Conservation (phyloP, 1,140 invertebrate genomes). For the Tribolium madens region DNA sequence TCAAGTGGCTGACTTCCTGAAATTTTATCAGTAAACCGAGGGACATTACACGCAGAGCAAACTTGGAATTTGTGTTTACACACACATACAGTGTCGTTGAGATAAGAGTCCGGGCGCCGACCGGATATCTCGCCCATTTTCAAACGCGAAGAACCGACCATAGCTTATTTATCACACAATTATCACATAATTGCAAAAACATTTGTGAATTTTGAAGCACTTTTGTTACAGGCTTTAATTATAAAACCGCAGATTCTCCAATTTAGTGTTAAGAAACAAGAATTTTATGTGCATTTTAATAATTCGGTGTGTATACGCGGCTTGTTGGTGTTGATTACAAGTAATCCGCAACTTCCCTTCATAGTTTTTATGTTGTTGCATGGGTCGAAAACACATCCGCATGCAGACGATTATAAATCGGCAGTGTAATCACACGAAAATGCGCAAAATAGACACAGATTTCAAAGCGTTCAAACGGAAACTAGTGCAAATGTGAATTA, state of each 20-base stretch:
- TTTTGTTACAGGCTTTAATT: too few species aligned
- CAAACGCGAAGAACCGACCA: background rate
- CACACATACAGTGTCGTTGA: constrained; percentile 30
- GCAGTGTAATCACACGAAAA: constrained; percentile 26
- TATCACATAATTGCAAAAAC: constrained; percentile 7
- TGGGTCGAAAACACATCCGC: constrained; percentile 10
- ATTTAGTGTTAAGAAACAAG: background rate
- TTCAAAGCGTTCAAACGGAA: constrained; percentile 27
- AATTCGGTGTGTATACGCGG: background rate
- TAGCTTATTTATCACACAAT: background rate
- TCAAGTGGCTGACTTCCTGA: constrained; percentile 43
- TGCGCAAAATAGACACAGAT: constrained; percentile 35
- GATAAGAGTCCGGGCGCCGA: constrained; percentile 25
- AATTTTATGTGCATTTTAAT: constrained; percentile 22
- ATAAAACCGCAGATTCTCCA: too few species aligned
- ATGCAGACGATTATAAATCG: constrained; percentile 30
- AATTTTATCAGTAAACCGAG: constrained; percentile 40
- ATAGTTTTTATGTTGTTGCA: background rate
- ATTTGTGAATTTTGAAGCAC: too few species aligned
- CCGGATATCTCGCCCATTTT: constrained; percentile 17
- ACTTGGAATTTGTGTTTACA: constrained; percentile 29
- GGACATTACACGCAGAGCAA: constrained; percentile 26
- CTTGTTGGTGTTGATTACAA: background rate
- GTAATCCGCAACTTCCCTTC: too few species aligned
- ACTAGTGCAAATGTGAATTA: constrained; percentile 36